These are phyloP conservation scores for Thyatira batis DNA, from an alignment of 2,888 invertebrate species.

Conservation along the genomic window DNA sequence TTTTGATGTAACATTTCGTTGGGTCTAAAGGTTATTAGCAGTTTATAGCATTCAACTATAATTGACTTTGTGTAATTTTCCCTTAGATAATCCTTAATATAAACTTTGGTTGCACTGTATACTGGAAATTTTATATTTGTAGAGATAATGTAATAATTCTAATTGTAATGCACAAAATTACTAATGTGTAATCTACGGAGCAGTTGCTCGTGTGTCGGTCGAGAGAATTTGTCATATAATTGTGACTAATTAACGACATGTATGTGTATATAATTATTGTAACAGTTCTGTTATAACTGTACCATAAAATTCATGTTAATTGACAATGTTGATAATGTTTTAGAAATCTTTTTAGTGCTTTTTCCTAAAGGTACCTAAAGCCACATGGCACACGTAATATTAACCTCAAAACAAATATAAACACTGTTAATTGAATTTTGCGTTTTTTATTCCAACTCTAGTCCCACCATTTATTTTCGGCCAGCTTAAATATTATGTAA, in stretches of 20 bases:
- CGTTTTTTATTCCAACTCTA: slow-evolving; percentile 44
- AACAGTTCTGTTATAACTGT: slow-evolving; percentile 59
- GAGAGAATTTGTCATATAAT: slow-evolving; percentile 6
- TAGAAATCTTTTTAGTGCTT: slow-evolving; percentile 74
- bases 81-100: slow-evolving; percentile 31
- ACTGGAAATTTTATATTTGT: slow-evolving; percentile 59
- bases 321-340: slow-evolving; percentile 69
- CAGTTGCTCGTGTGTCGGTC: slow-evolving; percentile 7
- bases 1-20: slow-evolving; percentile 1
- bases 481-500: no score
- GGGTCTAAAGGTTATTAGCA: not conserved
- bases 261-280: slow-evolving; percentile 44
- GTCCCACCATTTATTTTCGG: not conserved
- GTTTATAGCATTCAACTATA: slow-evolving; percentile 1
- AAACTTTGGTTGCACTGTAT: slow-evolving; percentile 52
- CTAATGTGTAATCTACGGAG: slow-evolving; percentile 24
- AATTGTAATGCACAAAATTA: slow-evolving; percentile 72
- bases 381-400: slow-evolving; percentile 76
- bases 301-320: slow-evolving; percentile 62
- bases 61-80: slow-evolving; percentile 4
- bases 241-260: slow-evolving; percentile 21
- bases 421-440: slow-evolving; percentile 75
- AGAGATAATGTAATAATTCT: slow-evolving; percentile 52
- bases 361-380: slow-evolving; percentile 71
- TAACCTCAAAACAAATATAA: slow-evolving; percentile 81